Percentiles rank a stretch among this genome's conserved stretches.
These are phyloP conservation scores for Hemiscyllium ocellatum DNA, from an alignment of 2,113 vertebrate genomes.

Conservation along the genomic window DNA sequence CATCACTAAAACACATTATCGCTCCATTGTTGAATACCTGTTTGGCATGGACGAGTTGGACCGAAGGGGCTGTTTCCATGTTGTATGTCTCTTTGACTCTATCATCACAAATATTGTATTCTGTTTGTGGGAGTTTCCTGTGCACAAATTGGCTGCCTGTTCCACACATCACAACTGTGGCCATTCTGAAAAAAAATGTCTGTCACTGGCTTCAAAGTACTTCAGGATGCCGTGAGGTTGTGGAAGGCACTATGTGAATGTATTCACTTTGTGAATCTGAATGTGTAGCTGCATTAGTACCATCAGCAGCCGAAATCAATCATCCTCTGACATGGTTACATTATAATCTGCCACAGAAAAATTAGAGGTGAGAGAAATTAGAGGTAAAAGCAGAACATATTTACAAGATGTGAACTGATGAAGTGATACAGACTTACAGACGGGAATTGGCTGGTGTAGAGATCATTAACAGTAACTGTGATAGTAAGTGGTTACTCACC, in stretches of 20 bases:
- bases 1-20: neutral
- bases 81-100: too few species aligned
- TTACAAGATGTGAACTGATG: neutral
- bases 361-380: neutral
- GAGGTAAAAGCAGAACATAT: neutral
- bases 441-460: neutral
- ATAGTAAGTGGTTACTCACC: neutral
- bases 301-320: neutral
- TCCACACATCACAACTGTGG: neutral
- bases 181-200: neutral
- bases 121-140: neutral
- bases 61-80: too few species aligned
- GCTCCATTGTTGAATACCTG: too few species aligned
- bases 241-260: neutral
- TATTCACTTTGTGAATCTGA: neutral
- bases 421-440: neutral
- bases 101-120: neutral
- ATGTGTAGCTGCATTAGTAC: neutral
- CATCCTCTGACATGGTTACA: neutral
- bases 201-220: neutral
- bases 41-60: too few species aligned
- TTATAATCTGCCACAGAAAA: neutral
- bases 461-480: neutral
- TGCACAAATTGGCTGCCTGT: neutral
- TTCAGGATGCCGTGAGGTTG: neutral